phyloP scores from a whole-genome alignment of 2,797 vertebrate genomes.

The Anabacerthia variegaticeps region DNA sequence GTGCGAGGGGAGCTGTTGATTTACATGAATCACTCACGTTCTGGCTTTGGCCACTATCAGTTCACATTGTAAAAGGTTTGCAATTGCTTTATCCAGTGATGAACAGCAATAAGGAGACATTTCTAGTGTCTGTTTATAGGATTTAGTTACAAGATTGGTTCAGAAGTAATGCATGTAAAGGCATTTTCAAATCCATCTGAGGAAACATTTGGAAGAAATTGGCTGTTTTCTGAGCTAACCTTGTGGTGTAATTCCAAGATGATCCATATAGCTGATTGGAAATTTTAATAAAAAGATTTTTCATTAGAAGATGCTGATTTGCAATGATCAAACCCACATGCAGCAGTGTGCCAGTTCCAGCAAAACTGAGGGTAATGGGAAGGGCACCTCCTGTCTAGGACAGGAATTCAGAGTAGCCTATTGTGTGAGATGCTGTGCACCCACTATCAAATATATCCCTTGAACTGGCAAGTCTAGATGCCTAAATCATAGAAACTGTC shows the following conservation, averaged over 20 bases:
- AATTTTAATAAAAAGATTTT: neutral
- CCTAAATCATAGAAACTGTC: neutral
- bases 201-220: neutral
- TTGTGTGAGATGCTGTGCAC: neutral
- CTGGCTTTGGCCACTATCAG: neutral
- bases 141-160: slow-evolving; percentile 12
- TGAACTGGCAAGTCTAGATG: neutral
- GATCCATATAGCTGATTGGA: neutral
- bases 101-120: neutral
- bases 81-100: slow-evolving; percentile 1
- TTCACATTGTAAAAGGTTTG: slow-evolving; percentile 22
- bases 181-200: neutral
- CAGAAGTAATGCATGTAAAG: slow-evolving; percentile 6
- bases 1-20: neutral
- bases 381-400: neutral
- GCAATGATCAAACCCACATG: neutral
- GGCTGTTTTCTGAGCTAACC: neutral
- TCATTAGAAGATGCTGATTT: neutral
- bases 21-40: neutral
- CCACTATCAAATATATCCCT: neutral
- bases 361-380: neutral
- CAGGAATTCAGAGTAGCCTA: neutral
- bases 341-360: neutral
- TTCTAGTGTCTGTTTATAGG: neutral
- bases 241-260: neutral